Conservation (phyloP, 2,113 vertebrate genomes). For the Odontesthes bonariensis region DNA sequence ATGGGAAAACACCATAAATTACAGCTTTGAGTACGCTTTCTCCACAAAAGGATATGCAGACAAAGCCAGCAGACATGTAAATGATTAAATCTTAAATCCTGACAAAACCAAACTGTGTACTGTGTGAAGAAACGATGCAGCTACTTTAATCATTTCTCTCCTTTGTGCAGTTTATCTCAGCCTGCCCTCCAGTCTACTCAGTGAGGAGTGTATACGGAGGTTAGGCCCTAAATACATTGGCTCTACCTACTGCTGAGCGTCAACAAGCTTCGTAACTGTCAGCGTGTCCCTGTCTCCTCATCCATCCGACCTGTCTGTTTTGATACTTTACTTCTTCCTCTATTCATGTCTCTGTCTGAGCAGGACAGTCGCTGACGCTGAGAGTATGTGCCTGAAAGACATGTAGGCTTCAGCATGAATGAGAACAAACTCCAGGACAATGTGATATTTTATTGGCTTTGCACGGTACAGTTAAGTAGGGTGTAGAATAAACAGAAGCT, state of each 20-base stretch:
- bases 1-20: constrained; percentile 16
- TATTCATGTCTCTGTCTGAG: constrained; percentile 42
- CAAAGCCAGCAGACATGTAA: constrained; percentile 19
- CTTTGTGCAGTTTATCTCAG: constrained; percentile 48
- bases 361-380: constrained; percentile 12
- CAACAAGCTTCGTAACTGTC: constrained; percentile 70
- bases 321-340: constrained; percentile 38
- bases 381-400: neutral
- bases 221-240: constrained; percentile 66
- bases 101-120: constrained; percentile 13
- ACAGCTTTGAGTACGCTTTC: constrained; percentile 13
- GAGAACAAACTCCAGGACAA: neutral
- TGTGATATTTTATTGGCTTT: constrained; percentile 7
- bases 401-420: neutral
- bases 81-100: constrained; percentile 44
- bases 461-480: neutral
- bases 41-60: constrained; percentile 20
- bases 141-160: constrained; percentile 60
- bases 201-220: constrained; percentile 65
- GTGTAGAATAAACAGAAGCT: constrained; percentile 2
- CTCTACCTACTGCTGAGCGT: constrained; percentile 59
- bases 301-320: constrained; percentile 25
- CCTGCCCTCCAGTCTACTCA: constrained; percentile 63
- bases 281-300: constrained; percentile 47
- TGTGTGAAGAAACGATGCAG: constrained; percentile 16